These are phyloP conservation scores for Geophilus truncorum DNA, from an alignment of 2,888 invertebrate genomes.

Conservation along the genomic window DNA sequence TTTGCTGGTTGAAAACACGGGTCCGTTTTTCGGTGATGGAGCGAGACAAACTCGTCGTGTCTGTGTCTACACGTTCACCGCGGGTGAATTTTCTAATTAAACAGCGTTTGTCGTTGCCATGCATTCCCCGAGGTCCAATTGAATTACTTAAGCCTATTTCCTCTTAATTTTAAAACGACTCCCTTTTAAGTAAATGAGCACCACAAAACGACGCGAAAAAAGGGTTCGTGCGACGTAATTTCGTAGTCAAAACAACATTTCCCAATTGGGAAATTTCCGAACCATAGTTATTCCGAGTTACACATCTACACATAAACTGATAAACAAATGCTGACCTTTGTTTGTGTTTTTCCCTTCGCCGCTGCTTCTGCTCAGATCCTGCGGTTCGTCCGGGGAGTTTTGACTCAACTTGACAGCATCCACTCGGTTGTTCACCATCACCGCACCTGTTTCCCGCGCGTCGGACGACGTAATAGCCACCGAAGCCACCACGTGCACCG, in stretches of 20 bases:
- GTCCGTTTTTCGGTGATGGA: neutral
- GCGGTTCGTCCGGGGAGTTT: neutral
- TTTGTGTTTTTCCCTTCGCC: neutral
- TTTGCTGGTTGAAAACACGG: neutral
- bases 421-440: neutral
- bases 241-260: too few species aligned
- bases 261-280: too few species aligned
- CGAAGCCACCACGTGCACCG: neutral
- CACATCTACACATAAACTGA: neutral
- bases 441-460: neutral
- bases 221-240: neutral
- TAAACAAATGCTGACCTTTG: neutral
- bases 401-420: neutral
- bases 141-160: conserved; percentile 12
- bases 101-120: conserved; percentile 7
- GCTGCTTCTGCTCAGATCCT: neutral
- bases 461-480: neutral
- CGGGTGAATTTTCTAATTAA: conserved; percentile 28
- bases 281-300: too few species aligned
- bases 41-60: neutral
- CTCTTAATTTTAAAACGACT: conserved; percentile 27
- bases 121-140: neutral
- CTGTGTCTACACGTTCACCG: neutral
- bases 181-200: conserved; percentile 29
- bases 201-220: neutral